These are phyloP conservation scores for Plodia interpunctella DNA, from an alignment of 1,140 invertebrate species.

Conservation along the genomic window DNA sequence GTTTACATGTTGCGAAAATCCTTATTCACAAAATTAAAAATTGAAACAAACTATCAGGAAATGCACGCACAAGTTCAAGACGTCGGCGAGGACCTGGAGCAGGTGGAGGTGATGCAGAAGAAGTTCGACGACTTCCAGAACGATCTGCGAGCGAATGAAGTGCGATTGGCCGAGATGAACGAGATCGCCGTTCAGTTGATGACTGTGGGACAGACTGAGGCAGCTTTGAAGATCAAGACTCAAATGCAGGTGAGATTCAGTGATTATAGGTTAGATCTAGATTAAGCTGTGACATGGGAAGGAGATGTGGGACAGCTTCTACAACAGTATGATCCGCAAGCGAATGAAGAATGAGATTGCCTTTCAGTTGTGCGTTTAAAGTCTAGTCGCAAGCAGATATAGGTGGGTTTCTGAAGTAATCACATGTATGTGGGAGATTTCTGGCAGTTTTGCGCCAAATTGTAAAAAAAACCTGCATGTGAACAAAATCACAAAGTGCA, in stretches of 20 bases:
- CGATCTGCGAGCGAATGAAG: conserved; percentile 98
- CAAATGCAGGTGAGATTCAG: conserved; percentile 94
- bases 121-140: conserved; percentile 99
- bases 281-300: background rate
- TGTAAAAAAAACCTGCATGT: too few species aligned
- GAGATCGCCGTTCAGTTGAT: conserved; percentile 97
- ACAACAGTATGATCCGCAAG: too few species aligned
- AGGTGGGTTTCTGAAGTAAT: too few species aligned
- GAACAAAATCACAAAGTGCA: too few species aligned
- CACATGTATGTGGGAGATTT: too few species aligned
- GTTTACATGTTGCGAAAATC: too few species aligned
- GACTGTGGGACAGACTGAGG: conserved; percentile 97
- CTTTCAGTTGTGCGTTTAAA: too few species aligned
- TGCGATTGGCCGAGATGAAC: conserved; percentile 97
- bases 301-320: too few species aligned
- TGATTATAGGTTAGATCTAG: background rate
- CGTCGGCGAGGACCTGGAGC: conserved; percentile 97
- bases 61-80: conserved; percentile 95
- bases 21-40: too few species aligned
- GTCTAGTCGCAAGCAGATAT: too few species aligned
- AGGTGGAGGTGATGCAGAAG: conserved; percentile 99
- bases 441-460: too few species aligned
- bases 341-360: too few species aligned
- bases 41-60: conserved; percentile 66
- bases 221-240: conserved; percentile 98